A percentile compares a stretch with the other conserved stretches of the same genome.
Conservation (phyloP, 2,113 vertebrate genomes). For the Pluvianellus socialis region DNA sequence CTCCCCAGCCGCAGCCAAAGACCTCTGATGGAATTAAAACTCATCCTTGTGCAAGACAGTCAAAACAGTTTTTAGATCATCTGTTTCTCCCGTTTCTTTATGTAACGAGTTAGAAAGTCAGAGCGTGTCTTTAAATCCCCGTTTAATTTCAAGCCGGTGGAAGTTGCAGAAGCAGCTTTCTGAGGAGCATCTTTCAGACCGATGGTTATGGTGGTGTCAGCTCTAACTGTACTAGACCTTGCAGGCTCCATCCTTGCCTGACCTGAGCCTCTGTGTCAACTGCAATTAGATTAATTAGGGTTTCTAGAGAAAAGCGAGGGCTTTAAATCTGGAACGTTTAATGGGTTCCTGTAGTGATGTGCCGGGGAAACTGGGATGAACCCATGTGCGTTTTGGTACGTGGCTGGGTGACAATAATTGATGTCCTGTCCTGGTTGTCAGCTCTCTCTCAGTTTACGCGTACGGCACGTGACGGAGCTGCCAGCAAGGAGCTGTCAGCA, state of each 20-base stretch:
- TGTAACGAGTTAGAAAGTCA: background rate
- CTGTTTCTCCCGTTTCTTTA: background rate
- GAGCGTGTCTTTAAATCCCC: background rate
- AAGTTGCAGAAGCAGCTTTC: background rate
- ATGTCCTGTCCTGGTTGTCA: constrained; percentile 40
- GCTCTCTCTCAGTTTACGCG: constrained; percentile 26
- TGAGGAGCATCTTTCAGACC: background rate
- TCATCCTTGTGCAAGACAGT: background rate
- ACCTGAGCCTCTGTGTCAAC: background rate
- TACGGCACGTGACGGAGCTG: constrained; percentile 20
- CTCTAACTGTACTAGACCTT: background rate
- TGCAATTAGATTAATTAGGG: background rate
- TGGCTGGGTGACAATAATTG: constrained; percentile 23
- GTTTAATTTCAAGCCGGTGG: background rate
- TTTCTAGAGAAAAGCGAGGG: background rate
- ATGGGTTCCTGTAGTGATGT: background rate
- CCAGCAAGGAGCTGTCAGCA: background rate
- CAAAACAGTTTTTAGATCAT: background rate
- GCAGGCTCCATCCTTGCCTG: background rate
- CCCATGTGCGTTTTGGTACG: background rate
- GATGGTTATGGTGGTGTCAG: background rate
- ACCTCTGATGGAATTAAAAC: background rate
- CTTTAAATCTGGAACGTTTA: background rate
- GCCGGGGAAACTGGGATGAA: background rate
- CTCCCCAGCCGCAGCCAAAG: background rate